Percentiles rank a stretch among this genome's conserved stretches.
These are phyloP conservation scores for Drosophila atroscutellata DNA, from an alignment of 2,888 invertebrate genomes.

Conservation along the genomic window DNA sequence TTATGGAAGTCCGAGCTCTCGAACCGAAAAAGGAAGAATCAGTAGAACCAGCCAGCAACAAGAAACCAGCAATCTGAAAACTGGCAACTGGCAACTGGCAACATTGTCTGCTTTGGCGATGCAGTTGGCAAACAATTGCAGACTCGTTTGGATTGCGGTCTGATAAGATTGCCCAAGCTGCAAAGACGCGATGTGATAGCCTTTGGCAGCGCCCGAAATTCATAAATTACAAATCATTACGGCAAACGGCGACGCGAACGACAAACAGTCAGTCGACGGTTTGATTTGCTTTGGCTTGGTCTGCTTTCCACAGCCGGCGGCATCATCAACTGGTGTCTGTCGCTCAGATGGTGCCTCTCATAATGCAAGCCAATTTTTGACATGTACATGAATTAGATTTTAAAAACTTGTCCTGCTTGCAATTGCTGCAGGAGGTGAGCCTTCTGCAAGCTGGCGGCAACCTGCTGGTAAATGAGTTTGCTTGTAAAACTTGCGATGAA, in stretches of 20 bases:
- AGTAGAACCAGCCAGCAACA: not conserved
- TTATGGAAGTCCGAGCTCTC: constrained; percentile 43
- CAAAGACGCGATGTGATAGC: constrained; percentile 54
- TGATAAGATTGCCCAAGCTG: constrained; percentile 59
- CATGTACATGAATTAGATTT: constrained; percentile 83
- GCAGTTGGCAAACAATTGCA: constrained; percentile 75
- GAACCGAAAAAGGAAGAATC: constrained; percentile 15
- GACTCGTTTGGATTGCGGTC: constrained; percentile 37
- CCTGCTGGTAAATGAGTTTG: constrained; percentile 69
- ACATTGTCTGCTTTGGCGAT: constrained; percentile 32
- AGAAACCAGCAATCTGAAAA: constrained; percentile 1
- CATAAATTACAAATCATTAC: constrained; percentile 82
- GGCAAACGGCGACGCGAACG: constrained; percentile 46
- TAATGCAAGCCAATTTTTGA: constrained; percentile 76
- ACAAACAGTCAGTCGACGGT: constrained; percentile 31
- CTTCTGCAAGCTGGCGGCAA: constrained; percentile 35
- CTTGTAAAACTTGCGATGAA: constrained; percentile 60
- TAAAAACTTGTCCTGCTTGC: constrained; percentile 57
- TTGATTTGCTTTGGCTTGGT: not conserved
- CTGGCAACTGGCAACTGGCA: constrained; percentile 11
- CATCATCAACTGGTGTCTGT: constrained; percentile 40
- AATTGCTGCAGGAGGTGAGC: constrained; percentile 45
- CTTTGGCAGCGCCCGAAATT: constrained; percentile 69
- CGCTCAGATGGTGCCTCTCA: constrained; percentile 45
- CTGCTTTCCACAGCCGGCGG: constrained; percentile 42